phyloP scores from a whole-genome alignment of 2,113 vertebrate species.

The Vimba vimba region DNA sequence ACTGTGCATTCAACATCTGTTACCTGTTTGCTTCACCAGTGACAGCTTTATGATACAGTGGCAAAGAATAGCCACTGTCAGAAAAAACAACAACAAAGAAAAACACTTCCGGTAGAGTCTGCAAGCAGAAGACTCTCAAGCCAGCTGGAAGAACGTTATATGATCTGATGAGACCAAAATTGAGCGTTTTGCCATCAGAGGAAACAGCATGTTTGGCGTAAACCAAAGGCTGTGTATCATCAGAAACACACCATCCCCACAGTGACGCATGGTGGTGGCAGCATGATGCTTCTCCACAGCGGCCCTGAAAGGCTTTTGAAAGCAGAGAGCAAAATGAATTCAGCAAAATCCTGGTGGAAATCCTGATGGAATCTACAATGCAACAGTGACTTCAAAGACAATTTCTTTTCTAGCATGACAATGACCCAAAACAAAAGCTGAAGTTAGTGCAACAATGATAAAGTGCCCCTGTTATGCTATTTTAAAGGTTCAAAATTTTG shows the following conservation, averaged over 20 bases:
- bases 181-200: conserved; percentile 8
- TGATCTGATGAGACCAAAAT: conserved; percentile 19
- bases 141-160: conserved; percentile 9
- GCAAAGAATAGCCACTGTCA: conserved; percentile 3
- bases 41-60: not conserved
- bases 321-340: not conserved
- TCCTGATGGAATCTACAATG: not conserved
- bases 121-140: not conserved
- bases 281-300: not conserved
- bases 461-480: not conserved
- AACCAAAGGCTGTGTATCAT: not conserved
- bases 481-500: too few relatives aligned
- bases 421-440: not conserved
- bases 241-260: not conserved
- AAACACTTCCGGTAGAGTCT: not conserved
- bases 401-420: not conserved
- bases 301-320: not conserved
- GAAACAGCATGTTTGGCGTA: not conserved
- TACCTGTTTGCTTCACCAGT: not conserved
- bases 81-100: not conserved
- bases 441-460: not conserved
- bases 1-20: not conserved
- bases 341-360: not conserved
- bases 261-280: not conserved
- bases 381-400: not conserved